Conservation (phyloP, 2,888 invertebrate species). For the Eurois occulta region DNA sequence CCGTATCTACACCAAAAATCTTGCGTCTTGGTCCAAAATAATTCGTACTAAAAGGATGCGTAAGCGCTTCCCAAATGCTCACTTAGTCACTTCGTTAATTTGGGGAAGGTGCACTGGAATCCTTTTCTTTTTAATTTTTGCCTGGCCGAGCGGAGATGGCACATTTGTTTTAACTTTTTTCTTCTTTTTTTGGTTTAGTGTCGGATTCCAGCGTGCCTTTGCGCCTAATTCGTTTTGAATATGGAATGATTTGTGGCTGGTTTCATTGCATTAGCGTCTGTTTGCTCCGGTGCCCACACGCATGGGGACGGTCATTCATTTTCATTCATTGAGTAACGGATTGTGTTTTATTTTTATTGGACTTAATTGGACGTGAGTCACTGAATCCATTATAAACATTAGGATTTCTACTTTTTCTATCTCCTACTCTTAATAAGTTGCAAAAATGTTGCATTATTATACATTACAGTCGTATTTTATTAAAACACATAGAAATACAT, state of each 20-base stretch:
- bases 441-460: neutral
- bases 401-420: conserved; percentile 27
- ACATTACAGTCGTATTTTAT: too few species aligned
- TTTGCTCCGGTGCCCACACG: conserved; percentile 69
- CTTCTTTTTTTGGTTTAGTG: conserved; percentile 33
- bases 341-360: conserved; percentile 71
- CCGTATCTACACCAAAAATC: conserved; percentile 67
- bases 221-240: conserved; percentile 78
- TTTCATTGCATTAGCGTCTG: conserved; percentile 74
- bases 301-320: conserved; percentile 70
- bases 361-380: conserved; percentile 67
- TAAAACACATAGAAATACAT: neutral
- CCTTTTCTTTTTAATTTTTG: conserved; percentile 63
- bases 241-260: conserved; percentile 78
- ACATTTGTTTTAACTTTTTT: conserved; percentile 52
- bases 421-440: neutral
- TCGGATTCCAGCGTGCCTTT: conserved; percentile 68
- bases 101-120: conserved; percentile 69
- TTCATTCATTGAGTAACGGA: conserved; percentile 72
- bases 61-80: conserved; percentile 72
- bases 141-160: conserved; percentile 42
- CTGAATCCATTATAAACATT: conserved; percentile 40
- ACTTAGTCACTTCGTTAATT: conserved; percentile 83
- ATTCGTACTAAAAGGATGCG: conserved; percentile 74
- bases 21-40: conserved; percentile 67